Evolutionary conservation across 2,888 invertebrate genomes (phyloP).

Genomic region (Eupithecia insigniata): DNA sequence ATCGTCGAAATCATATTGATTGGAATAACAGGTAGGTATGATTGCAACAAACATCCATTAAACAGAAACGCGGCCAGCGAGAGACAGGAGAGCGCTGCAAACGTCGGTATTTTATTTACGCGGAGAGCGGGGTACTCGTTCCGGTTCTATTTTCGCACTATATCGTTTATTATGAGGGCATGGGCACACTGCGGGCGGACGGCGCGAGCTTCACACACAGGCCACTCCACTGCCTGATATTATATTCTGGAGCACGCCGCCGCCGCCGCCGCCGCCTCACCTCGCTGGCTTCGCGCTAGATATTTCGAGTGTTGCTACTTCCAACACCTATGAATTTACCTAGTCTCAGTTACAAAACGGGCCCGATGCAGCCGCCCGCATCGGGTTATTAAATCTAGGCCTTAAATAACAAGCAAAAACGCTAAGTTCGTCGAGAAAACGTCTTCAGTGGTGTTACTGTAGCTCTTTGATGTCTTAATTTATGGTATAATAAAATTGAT

Average conservation of each 20-base stretch:
- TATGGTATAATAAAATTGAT: conserved; percentile 8
- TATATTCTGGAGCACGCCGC: conserved; percentile 80
- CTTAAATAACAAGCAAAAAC: conserved; percentile 34
- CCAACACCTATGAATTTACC: conserved; percentile 81
- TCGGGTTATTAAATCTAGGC: conserved; percentile 59
- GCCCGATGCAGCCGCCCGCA: conserved; percentile 76
- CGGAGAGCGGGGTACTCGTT: conserved; percentile 70
- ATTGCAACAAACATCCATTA: conserved; percentile 62
- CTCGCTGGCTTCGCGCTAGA: conserved; percentile 80
- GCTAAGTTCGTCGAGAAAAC: conserved; percentile 7
- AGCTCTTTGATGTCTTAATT: neutral
- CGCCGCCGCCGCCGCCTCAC: conserved; percentile 68
- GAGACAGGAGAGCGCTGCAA: conserved; percentile 66
- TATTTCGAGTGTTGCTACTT: conserved; percentile 80
- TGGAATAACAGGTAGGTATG: conserved; percentile 52
- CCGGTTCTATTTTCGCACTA: conserved; percentile 80
- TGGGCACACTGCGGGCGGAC: conserved; percentile 61
- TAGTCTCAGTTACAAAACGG: conserved; percentile 77
- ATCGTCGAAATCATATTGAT: conserved; percentile 68
- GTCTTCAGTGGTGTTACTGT: conserved; percentile 20
- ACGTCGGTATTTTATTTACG: conserved; percentile 79
- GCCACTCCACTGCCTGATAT: conserved; percentile 80
- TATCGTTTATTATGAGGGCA: conserved; percentile 77
- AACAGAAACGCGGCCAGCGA: conserved; percentile 66
- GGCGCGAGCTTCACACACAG: conserved; percentile 63